Conservation (phyloP, 2,888 invertebrate species). For the Spisula subtruncata region DNA sequence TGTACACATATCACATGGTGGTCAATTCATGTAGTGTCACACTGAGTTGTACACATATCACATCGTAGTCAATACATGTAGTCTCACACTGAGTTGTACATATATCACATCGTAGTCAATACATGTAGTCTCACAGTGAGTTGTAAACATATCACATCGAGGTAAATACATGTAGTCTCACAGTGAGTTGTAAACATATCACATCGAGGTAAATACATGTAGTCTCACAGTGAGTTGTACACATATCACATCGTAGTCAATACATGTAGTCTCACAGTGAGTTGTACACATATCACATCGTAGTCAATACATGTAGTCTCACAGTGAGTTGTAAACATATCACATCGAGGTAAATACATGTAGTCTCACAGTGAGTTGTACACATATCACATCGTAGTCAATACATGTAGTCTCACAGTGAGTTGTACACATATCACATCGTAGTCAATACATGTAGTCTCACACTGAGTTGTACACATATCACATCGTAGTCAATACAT, state of each 20-base stretch:
- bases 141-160: neutral
- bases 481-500: neutral
- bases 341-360: neutral
- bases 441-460: neutral
- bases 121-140: conserved; percentile 1
- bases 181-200: neutral
- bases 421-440: neutral
- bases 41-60: neutral
- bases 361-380: neutral
- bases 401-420: neutral
- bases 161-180: neutral
- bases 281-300: neutral
- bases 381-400: neutral
- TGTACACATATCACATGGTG: neutral
- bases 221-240: neutral
- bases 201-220: neutral
- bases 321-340: neutral
- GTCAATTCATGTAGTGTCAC: neutral
- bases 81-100: neutral
- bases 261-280: neutral
- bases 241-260: neutral
- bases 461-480: neutral
- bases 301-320: neutral
- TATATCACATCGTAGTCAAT: neutral
- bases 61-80: neutral